Evolutionary conservation across 2,888 invertebrate species (phyloP), one percentile per base, ranked within the genome.

Genomic region (Scaptomyza flava): DNA sequence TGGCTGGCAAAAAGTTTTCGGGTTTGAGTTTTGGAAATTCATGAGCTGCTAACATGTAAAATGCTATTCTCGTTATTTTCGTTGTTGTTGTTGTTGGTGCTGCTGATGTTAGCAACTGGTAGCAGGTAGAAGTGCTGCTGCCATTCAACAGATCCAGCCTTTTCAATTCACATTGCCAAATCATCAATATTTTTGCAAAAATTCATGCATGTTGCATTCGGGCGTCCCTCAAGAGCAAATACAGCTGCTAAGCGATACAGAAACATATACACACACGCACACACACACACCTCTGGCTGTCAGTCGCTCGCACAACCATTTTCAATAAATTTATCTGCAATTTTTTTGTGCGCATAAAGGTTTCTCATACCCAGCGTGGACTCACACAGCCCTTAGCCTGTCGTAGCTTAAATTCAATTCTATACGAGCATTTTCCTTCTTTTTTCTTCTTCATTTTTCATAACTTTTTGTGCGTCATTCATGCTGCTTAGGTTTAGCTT

Each of bases 251-350:
- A 36, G 43, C 54, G 58, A 33, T 46, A 71, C 36, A 57, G 57
- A 45, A 65, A 17, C 41, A 45, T 17, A 31, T 11, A 20, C 42
- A 14, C 46, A 41, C 33, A 54, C 60, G 34, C n/a, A 36, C 23
- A 33, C 46, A 27, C 41, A 47, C 17, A 38, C 12, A 14, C 38
- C 17, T 17, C 66, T 52, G 30, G 20, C 17, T 53, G 30, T n/a
- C 48, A 69, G 60, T 51, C 43, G 51, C 56, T 69, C 58, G 61
- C 60, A 62, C 68, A 85, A 83, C 81, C 79, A 85, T 88, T 88
- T 88, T 85, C 87, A 81, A 85, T 85, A 88, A 88, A 88, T 86
- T 81, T 88, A 81, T 86, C 81, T 77, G 68, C 71, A 77, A 75
- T 85, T 72, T 70, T 70, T 60, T 54, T 77, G 50, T 58, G 73